These are phyloP conservation scores for Lamproptera curius DNA, from an alignment of 2,888 invertebrate species.

Conservation along the genomic window DNA sequence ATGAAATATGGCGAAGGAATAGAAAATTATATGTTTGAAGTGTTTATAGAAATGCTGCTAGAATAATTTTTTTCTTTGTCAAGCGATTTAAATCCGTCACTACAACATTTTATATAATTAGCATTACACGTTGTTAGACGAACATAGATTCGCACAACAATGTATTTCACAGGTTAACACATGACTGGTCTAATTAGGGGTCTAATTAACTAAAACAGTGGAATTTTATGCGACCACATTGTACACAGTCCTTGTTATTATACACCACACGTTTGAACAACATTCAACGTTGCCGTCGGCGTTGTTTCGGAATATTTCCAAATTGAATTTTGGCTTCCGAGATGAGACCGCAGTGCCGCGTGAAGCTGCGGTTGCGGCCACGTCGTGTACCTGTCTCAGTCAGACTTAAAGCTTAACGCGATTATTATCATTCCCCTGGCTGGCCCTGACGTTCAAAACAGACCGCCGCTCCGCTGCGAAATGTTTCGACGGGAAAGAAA, in stretches of 20 bases:
- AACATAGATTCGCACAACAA: no score
- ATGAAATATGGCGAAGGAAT: no score
- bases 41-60: no score
- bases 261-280: constrained; percentile 4
- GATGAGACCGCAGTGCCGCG: constrained; percentile 12
- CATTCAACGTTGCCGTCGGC: not conserved
- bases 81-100: no score
- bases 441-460: constrained; percentile 9
- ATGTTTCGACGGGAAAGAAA: no score
- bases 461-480: not conserved
- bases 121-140: no score
- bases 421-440: constrained; percentile 41
- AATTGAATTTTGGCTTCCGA: constrained; percentile 15
- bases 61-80: no score
- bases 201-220: constrained; percentile 2
- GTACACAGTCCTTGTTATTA: not conserved
- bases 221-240: not conserved
- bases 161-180: no score
- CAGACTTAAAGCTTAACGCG: constrained; percentile 47
- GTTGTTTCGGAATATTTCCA: constrained; percentile 10
- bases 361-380: constrained; percentile 7
- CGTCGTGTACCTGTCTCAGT: constrained; percentile 44
- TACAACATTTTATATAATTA: no score
- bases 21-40: no score
- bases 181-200: constrained; percentile 1